Percentiles rank a stretch among this genome's conserved stretches.
Evolutionary conservation across 2,888 invertebrate species (phyloP).

Genomic region (Branchellion lobata): DNA sequence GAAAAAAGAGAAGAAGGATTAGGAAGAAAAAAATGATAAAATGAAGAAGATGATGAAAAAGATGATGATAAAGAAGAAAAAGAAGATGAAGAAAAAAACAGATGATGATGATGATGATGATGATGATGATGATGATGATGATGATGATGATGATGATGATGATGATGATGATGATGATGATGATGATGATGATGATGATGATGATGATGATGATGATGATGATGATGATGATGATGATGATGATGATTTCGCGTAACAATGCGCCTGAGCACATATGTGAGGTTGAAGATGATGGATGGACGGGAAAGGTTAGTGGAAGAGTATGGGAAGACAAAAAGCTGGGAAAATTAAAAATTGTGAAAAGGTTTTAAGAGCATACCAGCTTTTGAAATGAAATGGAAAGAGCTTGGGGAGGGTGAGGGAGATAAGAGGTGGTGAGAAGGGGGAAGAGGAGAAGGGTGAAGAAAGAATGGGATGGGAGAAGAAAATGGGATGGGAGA

Average conservation of each 20-base stretch:
- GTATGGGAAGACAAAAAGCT: too few species aligned
- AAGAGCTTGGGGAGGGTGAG: too few species aligned
- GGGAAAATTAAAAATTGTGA: too few species aligned
- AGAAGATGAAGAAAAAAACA: constrained; percentile 1
- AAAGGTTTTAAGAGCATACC: too few species aligned
- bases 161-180: constrained; percentile 8
- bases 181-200: neutral
- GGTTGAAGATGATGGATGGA: constrained; percentile 7
- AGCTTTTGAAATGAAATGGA: too few species aligned
- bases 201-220: neutral
- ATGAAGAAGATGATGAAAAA: neutral
- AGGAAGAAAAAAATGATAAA: neutral
- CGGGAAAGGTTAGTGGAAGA: too few species aligned
- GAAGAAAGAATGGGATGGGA: too few species aligned
- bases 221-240: constrained; percentile 12
- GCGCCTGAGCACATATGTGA: neutral
- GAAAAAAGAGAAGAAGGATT: neutral
- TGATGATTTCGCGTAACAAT: too few species aligned
- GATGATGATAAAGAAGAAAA: constrained; percentile 13
- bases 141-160: constrained; percentile 23
- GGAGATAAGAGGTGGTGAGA: too few species aligned
- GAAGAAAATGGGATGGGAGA: too few species aligned
- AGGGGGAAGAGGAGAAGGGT: too few species aligned
- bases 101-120: constrained; percentile 28
- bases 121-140: constrained; percentile 16